Evolutionary conservation across 2,888 invertebrate species (phyloP), one percentile per base, ranked within the genome.

Genomic region (Melipona beecheii): DNA sequence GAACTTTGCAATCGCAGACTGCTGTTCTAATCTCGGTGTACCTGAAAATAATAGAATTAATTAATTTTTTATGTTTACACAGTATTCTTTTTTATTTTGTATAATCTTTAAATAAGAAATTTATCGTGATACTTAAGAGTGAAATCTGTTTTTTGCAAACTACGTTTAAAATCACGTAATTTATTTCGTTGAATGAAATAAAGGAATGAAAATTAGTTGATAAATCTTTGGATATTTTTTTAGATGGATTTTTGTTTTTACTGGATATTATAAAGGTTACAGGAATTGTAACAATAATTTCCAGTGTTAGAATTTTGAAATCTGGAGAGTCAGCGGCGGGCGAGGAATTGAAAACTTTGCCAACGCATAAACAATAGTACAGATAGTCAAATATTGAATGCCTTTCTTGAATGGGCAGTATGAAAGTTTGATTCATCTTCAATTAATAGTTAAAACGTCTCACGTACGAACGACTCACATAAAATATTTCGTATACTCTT

Each of bases 301-400:
- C 31, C 4, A 31, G 31, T 31, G 31, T 56, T 5, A n/a, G 5
- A 62, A 66, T 76, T 79, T 79, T 58, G 60, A 72, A 84, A 85
- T 72, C 43, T 31, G n/a, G 19, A 50, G 54, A 52, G 52, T 31
- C 43, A 50, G 13, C 31, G 24, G 11, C 17, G 21, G 43, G 9
- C n/a, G 17, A 70, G 69, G 27, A 74, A 73, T 78, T 76, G 62
- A 69, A 79, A 78, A 72, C 49, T 80, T 68, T 56, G 65, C 19
- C 75, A 81, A 6, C 68, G 70, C 70, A 62, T 19, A 72, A 49
- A 78, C 77, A 83, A 83, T 83, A 24, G 73, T 66, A 49, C 77
- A 75, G 82, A 75, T 85, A 85, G 79, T 54, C 79, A 77, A 49
- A 64, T 62, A 69, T 60, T 49, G 43, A 69, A 31, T 27, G 36